A percentile compares a stretch with the other conserved stretches of the same genome.
These are phyloP conservation scores for Mirza zaza DNA, from an alignment of 2,113 vertebrate species.

Conservation along the genomic window DNA sequence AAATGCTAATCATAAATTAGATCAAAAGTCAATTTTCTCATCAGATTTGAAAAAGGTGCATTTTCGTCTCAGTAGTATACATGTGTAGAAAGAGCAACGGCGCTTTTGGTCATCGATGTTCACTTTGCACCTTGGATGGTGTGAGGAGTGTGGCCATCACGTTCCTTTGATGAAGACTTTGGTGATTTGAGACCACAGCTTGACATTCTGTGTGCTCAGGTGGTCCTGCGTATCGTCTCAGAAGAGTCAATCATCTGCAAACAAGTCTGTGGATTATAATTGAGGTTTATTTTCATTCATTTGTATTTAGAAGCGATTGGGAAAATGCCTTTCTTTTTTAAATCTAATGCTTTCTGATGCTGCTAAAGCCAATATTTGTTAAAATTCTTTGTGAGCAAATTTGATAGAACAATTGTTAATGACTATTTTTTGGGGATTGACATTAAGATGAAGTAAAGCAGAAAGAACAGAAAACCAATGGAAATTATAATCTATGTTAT, in stretches of 20 bases:
- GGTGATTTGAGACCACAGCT: not conserved
- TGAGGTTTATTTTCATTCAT: not conserved
- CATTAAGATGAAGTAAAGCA: not conserved
- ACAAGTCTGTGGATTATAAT: not conserved
- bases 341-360: not conserved
- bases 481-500: not conserved
- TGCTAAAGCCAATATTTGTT: not conserved
- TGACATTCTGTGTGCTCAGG: not conserved
- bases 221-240: accelerated
- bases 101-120: no score
- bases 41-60: not conserved
- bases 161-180: not conserved
- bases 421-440: not conserved
- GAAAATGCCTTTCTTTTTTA: not conserved
- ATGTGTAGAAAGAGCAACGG: accelerated
- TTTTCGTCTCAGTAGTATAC: not conserved
- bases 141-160: accelerated
- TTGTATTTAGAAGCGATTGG: not conserved
- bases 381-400: not conserved
- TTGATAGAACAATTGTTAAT: not conserved
- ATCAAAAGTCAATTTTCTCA: not conserved
- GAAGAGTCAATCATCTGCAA: no score
- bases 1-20: not conserved
- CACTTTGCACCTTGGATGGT: accelerated
- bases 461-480: not conserved